Percentiles rank a stretch among this genome's conserved stretches.
phyloP scores from a whole-genome alignment of 2,113 vertebrate genomes.

The Canis aureus region DNA sequence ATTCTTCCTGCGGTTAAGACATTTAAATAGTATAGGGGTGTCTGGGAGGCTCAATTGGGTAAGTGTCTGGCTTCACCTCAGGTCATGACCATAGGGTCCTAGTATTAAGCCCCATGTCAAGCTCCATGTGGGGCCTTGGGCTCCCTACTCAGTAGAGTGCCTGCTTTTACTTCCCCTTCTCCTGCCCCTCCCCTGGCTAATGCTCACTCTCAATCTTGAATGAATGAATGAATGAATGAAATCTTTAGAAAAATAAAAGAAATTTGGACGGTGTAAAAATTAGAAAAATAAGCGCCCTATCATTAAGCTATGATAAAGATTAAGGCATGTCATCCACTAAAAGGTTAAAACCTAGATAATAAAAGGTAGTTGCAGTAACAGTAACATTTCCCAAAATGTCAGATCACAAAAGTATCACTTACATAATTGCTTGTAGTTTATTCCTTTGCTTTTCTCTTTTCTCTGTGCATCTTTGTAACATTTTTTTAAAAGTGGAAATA shows the following conservation, averaged over 20 bases:
- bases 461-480: background rate
- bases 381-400: background rate
- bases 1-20: background rate
- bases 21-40: background rate
- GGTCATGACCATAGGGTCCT: background rate
- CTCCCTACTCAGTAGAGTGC: background rate
- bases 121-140: background rate
- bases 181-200: background rate
- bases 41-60: background rate
- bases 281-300: background rate
- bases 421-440: background rate
- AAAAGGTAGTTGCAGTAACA: background rate
- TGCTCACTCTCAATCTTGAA: background rate
- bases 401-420: background rate
- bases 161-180: background rate
- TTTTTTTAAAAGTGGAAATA: slow-evolving; percentile 30
- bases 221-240: background rate
- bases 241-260: background rate
- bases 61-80: background rate
- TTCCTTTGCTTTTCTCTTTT: background rate
- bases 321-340: background rate
- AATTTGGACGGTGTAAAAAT: background rate
- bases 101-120: background rate
- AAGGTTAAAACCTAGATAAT: slow-evolving; percentile 30
- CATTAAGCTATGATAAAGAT: background rate